Evolutionary conservation across 2,797 vertebrate species (phyloP), one percentile per base, ranked within the genome.

Genomic region (Melanitta fusca): DNA sequence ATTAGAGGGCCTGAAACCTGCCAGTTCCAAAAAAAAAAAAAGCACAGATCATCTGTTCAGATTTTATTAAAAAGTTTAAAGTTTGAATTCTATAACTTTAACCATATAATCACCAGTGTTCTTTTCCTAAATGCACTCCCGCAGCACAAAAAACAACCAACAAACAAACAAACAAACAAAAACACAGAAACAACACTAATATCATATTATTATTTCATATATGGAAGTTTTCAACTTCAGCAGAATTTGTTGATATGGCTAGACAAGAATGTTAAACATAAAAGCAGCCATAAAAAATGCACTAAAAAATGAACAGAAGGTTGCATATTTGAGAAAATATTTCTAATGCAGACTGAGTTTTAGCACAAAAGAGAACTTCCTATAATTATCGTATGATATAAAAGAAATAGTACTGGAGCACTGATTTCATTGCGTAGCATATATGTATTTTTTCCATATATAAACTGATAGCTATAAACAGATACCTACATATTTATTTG

Each of bases 1-100:
- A 98, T 98, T 98, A 98, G 97, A 97, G 94, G 91, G 93, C 96
- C 94, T 98, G 94, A 96, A 98, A 98, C 91, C 97, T 96, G 97
- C 81, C 97, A 98, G 96, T 97, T 98, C 93, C 91, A 85, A 97
- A 92, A 95, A 96, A 95, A 94, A 96, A 95, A 94, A 89, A 72
- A 96, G 61, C 94, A 88, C 88, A 96, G 96, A 98, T 98, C 97
- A 98, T 96, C 95, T 98, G 96, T 97, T 98, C 95, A 94, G 96
- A 97, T 97, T 98, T 97, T 98, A 98, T 96, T 97, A 91, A 97
- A 97, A 97, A 97, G 91, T 96, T 97, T 96, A 97, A 97, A 90
- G 86, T 97, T 97, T 96, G 88, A 97, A 97, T 97, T 95, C 86
- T 96, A 86, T 90, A 89, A 89, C 83, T 96, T 97, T 95, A 98